Percentiles rank a stretch among this genome's conserved stretches.
phyloP scores from a whole-genome alignment of 2,113 vertebrate genomes.

The Globicephala melas region DNA sequence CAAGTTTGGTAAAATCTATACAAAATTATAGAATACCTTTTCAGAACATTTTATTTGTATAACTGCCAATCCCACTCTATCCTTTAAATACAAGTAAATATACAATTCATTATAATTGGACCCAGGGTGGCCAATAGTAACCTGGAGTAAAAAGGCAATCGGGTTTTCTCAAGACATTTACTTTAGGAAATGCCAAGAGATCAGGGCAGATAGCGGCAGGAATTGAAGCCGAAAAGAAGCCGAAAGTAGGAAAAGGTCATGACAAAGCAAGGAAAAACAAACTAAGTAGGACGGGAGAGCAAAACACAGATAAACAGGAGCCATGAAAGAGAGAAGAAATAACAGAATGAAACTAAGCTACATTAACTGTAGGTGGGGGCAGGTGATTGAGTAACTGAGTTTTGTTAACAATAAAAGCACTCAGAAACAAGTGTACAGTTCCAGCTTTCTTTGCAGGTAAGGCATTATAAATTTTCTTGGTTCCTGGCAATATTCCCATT shows the following conservation, averaged over 20 bases:
- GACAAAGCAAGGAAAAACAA: background rate
- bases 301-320: conserved; percentile 3
- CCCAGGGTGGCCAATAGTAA: background rate
- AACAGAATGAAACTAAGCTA: background rate
- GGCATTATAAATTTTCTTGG: background rate
- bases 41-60: background rate
- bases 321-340: background rate
- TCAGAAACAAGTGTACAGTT: background rate
- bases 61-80: background rate
- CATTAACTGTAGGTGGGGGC: background rate
- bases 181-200: background rate
- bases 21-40: background rate
- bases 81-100: conserved; percentile 36
- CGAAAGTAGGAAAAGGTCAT: background rate
- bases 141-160: background rate
- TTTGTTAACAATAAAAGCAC: background rate
- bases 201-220: background rate
- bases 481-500: background rate
- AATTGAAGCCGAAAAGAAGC: background rate
- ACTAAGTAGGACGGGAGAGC: background rate
- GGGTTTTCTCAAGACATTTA: background rate
- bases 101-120: background rate
- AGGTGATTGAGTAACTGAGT: background rate
- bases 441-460: background rate
- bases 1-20: background rate